phyloP scores from a whole-genome alignment of 2,797 vertebrate species.

The Chiroxiphia lanceolata region DNA sequence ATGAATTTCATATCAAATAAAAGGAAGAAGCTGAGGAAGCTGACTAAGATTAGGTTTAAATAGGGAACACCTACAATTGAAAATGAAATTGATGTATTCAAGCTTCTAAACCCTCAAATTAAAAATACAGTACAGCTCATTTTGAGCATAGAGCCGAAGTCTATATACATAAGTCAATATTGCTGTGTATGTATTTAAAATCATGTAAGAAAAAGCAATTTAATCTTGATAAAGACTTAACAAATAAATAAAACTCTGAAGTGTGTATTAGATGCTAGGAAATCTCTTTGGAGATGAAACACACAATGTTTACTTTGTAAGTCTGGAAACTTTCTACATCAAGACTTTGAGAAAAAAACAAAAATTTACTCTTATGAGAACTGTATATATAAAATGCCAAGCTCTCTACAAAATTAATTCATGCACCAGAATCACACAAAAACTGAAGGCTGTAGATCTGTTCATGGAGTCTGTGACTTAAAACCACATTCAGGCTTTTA shows the following conservation, averaged over 20 bases:
- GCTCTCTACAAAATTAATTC: background rate
- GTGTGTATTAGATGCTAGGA: background rate
- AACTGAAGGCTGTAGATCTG: background rate
- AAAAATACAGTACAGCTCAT: background rate
- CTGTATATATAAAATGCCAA: background rate
- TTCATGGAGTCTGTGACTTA: background rate
- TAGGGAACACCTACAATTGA: background rate
- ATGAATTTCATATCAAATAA: background rate
- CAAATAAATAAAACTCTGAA: background rate
- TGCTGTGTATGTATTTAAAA: background rate
- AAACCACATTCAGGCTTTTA: background rate
- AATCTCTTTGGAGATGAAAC: background rate
- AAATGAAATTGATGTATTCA: background rate
- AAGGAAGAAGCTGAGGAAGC: background rate
- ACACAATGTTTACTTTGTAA: background rate
- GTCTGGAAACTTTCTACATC: background rate
- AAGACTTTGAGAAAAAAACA: background rate
- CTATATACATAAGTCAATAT: background rate
- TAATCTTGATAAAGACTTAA: background rate
- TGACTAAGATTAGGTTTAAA: background rate
- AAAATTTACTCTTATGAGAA: background rate
- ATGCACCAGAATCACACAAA: background rate
- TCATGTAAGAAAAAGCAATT: background rate
- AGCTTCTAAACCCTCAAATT: background rate
- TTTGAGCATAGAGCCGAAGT: background rate